Percentiles rank a stretch among this genome's conserved stretches.
These are phyloP conservation scores for Hymenopus coronatus DNA, from an alignment of 2,888 invertebrate species.

Conservation along the genomic window DNA sequence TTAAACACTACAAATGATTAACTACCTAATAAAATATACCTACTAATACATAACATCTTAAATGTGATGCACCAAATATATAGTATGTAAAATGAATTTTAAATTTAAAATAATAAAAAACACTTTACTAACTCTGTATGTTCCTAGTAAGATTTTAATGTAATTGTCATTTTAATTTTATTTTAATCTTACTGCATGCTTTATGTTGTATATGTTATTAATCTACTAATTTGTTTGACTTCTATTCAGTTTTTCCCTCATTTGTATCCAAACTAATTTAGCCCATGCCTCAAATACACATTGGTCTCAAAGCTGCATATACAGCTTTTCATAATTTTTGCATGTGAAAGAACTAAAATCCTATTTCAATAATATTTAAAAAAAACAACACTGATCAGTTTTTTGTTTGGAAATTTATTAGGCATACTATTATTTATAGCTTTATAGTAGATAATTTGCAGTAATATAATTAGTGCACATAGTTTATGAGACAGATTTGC, in stretches of 20 bases:
- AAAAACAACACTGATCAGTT: background rate
- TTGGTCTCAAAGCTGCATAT: background rate
- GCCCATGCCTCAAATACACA: background rate
- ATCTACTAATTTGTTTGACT: background rate
- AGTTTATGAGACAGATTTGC: too few relatives aligned
- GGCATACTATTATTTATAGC: too few relatives aligned
- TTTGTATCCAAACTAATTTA: background rate
- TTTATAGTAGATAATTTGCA: too few relatives aligned
- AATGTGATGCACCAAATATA: background rate
- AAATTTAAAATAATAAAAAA: background rate
- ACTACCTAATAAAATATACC: too few relatives aligned
- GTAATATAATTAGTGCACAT: too few relatives aligned
- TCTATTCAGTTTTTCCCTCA: background rate
- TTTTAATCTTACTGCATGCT: background rate
- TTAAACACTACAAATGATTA: too few relatives aligned
- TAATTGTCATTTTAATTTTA: background rate
- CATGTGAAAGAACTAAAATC: background rate
- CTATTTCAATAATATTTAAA: background rate
- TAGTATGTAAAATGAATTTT: background rate
- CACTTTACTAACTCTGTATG: slow-evolving; percentile 3
- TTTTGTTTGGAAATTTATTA: too few relatives aligned
- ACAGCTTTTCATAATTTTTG: background rate
- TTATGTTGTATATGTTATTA: background rate
- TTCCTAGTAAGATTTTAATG: background rate
- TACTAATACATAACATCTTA: too few relatives aligned